Percentiles rank a stretch among this genome's conserved stretches.
Conservation (phyloP, 2,888 invertebrate genomes). For the Conops quadrifasciatus region DNA sequence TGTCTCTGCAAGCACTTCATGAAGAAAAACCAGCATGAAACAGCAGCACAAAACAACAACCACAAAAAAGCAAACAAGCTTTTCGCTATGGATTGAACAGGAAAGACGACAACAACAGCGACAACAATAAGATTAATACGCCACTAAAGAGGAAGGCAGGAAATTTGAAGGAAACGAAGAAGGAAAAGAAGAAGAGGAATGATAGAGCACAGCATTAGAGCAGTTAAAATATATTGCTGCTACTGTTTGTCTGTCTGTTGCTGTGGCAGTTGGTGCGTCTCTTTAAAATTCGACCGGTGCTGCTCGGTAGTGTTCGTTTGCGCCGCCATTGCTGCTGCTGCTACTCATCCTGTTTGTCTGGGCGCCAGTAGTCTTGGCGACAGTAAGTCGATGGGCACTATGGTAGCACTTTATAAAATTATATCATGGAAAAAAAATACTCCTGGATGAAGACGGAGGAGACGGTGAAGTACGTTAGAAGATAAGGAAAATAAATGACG, state of each 20-base stretch:
- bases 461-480: too few species aligned
- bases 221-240: not conserved
- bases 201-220: not conserved
- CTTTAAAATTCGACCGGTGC: too few species aligned
- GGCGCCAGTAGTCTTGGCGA: slow-evolving; percentile 12
- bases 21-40: not conserved
- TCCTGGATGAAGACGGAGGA: too few species aligned
- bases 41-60: not conserved
- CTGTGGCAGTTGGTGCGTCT: not conserved
- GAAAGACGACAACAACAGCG: not conserved
- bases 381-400: not conserved
- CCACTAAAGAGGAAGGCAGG: not conserved
- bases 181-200: not conserved
- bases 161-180: not conserved
- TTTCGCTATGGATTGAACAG: not conserved
- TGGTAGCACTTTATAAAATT: too few species aligned
- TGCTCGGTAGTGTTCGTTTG: not conserved
- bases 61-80: not conserved
- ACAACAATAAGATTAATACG: not conserved
- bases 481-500: too few species aligned
- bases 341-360: not conserved
- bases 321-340: not conserved
- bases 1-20: too few species aligned
- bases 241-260: not conserved
- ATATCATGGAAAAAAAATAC: too few species aligned